Evolutionary conservation across 2,888 invertebrate species (phyloP).

Genomic region (Mesoligia furuncula): DNA sequence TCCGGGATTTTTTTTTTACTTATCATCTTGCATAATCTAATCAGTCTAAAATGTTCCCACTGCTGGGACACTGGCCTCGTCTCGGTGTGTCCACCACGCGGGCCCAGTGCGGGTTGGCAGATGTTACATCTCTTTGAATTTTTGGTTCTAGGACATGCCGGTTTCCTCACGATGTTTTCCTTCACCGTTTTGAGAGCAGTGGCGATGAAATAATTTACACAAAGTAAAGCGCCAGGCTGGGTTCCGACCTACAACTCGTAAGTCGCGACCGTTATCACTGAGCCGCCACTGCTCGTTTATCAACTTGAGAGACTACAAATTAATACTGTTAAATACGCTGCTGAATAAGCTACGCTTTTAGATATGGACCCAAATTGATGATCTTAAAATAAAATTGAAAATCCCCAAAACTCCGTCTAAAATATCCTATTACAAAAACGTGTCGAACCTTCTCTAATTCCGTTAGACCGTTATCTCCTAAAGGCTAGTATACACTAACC

Average conservation of each 20-base stretch:
- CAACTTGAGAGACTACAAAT: constrained; percentile 1
- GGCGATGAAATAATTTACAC: background rate
- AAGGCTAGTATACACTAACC: constrained; percentile 65
- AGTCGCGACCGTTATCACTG: background rate
- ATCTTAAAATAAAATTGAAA: constrained; percentile 11
- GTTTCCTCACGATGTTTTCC: background rate
- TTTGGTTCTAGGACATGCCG: background rate
- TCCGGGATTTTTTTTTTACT: background rate
- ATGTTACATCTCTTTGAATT: background rate
- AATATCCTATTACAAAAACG: constrained; percentile 46
- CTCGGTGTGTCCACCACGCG: background rate
- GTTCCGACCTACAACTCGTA: background rate
- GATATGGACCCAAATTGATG: background rate
- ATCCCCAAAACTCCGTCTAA: constrained; percentile 6
- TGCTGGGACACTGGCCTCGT: background rate
- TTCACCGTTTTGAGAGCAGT: background rate
- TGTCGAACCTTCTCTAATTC: constrained; percentile 41
- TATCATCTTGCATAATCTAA: background rate
- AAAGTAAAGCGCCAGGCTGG: background rate
- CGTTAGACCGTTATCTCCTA: constrained; percentile 40
- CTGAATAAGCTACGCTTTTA: background rate
- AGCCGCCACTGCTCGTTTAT: background rate
- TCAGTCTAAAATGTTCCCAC: background rate
- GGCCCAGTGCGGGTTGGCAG: background rate
- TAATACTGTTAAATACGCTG: background rate